Evolutionary conservation across 2,797 vertebrate genomes (phyloP).

Genomic region (Gila robusta): DNA sequence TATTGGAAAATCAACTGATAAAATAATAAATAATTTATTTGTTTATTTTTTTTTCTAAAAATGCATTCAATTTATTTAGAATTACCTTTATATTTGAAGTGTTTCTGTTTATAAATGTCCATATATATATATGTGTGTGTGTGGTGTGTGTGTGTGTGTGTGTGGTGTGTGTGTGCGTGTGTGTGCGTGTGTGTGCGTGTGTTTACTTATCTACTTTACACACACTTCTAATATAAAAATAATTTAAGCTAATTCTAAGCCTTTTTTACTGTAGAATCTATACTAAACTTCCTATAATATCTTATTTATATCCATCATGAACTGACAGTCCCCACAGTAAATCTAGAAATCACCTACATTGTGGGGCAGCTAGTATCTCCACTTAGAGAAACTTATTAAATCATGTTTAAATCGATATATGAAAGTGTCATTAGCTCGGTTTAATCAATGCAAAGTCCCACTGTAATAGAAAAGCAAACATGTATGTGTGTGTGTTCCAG

Average conservation of each 20-base stretch:
- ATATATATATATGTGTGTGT: too few relatives aligned
- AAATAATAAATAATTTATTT: background rate
- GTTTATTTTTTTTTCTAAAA: background rate
- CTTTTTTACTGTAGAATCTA: background rate
- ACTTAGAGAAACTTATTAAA: background rate
- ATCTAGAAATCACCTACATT: background rate
- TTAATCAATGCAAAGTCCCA: background rate
- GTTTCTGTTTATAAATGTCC: background rate
- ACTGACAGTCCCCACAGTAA: background rate
- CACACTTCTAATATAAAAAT: background rate
- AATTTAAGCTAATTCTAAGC: background rate
- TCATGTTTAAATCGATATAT: background rate
- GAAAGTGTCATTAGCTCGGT: background rate
- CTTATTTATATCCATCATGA: background rate
- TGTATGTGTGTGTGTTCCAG: constrained; percentile 12
- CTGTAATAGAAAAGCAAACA: constrained; percentile 5
- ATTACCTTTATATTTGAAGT: background rate
- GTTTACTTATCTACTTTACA: background rate
- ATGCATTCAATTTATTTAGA: background rate
- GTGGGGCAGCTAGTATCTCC: background rate
- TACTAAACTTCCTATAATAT: too few relatives aligned
- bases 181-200: too few relatives aligned
- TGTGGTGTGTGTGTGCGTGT: too few relatives aligned
- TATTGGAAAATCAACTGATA: background rate
- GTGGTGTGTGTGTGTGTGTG: too few relatives aligned